Evolutionary conservation across 2,113 vertebrate species (phyloP).

Genomic region (Engystomops pustulosus): DNA sequence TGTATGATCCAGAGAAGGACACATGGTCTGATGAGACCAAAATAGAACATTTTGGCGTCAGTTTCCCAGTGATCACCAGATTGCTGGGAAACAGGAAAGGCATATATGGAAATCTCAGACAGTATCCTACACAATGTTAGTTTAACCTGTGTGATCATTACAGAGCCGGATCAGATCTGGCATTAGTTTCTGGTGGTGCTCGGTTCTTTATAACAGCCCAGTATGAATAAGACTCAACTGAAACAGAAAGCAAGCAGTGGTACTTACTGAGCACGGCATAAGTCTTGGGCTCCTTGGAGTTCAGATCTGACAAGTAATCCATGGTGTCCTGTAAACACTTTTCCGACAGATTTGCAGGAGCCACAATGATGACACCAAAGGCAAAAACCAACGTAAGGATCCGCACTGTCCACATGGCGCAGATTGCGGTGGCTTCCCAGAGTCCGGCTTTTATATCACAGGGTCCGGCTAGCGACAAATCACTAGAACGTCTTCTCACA

Average conservation of each 20-base stretch:
- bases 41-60: no score
- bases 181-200: no score
- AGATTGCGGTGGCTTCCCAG: background rate
- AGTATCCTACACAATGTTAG: no score
- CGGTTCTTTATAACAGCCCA: no score
- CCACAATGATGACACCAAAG: constrained; percentile 42
- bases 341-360: constrained; percentile 67
- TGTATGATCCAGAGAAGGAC: no score
- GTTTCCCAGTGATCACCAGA: no score
- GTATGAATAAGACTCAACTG: no score
- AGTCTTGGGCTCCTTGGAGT: constrained; percentile 72
- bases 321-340: constrained; percentile 75
- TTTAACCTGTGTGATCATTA: no score
- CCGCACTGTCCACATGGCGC: background rate
- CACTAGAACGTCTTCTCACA: constrained; percentile 34
- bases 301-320: constrained; percentile 78
- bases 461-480: background rate
- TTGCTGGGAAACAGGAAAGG: no score
- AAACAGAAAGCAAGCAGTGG: background rate
- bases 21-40: no score
- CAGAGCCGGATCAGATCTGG: no score
- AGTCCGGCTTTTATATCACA: constrained; percentile 12
- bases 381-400: constrained; percentile 49
- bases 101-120: no score
- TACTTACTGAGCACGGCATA: constrained; percentile 86